phyloP scores from a whole-genome alignment of 2,797 vertebrate species.

The Chaenodraco wilsoni region DNA sequence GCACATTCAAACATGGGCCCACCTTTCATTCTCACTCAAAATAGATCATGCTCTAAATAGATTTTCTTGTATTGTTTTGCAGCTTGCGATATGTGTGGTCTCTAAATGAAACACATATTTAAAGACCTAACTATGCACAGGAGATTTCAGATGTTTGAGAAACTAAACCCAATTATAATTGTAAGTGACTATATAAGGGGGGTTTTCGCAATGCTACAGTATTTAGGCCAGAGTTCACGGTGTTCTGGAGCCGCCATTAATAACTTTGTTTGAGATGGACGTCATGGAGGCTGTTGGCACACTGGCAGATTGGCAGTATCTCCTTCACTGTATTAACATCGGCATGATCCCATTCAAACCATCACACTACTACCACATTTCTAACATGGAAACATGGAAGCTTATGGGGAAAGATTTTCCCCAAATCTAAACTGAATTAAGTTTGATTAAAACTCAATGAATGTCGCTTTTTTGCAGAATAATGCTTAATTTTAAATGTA shows the following conservation, averaged over 20 bases:
- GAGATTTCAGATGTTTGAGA: background rate
- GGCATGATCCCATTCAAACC: background rate
- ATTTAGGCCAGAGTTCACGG: constrained; percentile 4
- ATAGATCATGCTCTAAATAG: constrained; percentile 38
- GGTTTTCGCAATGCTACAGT: background rate
- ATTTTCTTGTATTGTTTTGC: constrained; percentile 33
- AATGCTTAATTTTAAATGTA: background rate
- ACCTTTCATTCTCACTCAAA: constrained; percentile 37
- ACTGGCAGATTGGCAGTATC: constrained; percentile 14
- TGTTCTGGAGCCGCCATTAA: constrained; percentile 13
- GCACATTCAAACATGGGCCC: constrained; percentile 9
- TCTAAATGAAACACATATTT: constrained; percentile 18
- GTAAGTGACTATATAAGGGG: background rate
- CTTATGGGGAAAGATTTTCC: background rate
- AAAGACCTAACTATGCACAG: background rate
- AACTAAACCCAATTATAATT: background rate
- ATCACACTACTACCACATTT: background rate
- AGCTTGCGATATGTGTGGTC: constrained; percentile 3
- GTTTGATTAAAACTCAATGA: background rate
- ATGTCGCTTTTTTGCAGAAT: background rate
- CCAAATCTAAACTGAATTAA: background rate
- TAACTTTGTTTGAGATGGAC: background rate
- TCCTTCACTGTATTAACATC: background rate
- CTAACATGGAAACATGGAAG: constrained; percentile 14
- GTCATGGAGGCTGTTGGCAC: constrained; percentile 1